phyloP scores from a whole-genome alignment of 2,797 vertebrate genomes.

The Trachurus trachurus region DNA sequence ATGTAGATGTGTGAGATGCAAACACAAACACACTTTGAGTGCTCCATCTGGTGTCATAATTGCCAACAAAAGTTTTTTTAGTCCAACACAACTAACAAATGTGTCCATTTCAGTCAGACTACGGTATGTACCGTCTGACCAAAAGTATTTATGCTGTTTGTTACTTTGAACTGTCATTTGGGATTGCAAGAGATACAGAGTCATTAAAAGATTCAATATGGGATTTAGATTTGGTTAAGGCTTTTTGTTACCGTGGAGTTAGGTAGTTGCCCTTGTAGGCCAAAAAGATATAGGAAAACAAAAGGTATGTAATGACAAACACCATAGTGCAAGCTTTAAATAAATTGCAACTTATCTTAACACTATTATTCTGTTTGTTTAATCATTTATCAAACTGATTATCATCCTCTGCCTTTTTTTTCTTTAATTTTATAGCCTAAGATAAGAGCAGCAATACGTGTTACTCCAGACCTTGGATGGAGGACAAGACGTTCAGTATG shows the following conservation, averaged over 20 bases:
- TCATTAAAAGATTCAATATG: background rate
- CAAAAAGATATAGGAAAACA: background rate
- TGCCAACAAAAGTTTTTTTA: background rate
- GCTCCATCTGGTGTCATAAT: conserved; percentile 9
- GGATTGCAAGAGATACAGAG: background rate
- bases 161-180: background rate
- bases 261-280: background rate
- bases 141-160: background rate
- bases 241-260: background rate
- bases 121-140: background rate
- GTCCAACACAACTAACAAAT: conserved; percentile 13
- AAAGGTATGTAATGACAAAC: background rate
- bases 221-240: background rate
- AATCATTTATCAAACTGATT: conserved; percentile 6
- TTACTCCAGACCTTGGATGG: background rate
- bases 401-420: conserved; percentile 4
- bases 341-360: background rate
- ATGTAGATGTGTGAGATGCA: conserved; percentile 9
- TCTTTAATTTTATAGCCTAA: background rate
- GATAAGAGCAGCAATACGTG: background rate
- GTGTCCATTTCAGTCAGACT: background rate
- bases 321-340: background rate
- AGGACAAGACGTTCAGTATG: background rate
- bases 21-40: conserved; percentile 1
- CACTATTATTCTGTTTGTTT: background rate